These are phyloP conservation scores for Drosophila tripunctata DNA, from an alignment of 2,888 invertebrate genomes.

Conservation along the genomic window DNA sequence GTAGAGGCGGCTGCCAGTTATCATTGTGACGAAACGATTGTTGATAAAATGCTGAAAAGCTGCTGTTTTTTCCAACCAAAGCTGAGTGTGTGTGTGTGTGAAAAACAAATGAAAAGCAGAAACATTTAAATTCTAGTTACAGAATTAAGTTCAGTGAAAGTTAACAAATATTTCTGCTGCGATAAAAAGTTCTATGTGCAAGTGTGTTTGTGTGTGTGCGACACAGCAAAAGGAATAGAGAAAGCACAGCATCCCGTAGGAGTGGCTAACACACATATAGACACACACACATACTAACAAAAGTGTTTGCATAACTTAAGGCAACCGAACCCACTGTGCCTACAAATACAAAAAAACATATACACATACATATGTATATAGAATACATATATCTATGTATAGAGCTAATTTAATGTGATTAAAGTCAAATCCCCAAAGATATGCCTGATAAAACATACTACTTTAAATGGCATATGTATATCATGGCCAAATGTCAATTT, in stretches of 20 bases:
- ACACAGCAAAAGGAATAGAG: slow-evolving; percentile 68
- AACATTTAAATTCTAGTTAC: too few species aligned
- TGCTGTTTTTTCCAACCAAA: slow-evolving; percentile 35
- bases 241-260: slow-evolving; percentile 74
- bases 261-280: slow-evolving; percentile 67
- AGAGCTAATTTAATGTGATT: slow-evolving; percentile 50
- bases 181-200: slow-evolving; percentile 45
- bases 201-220: slow-evolving; percentile 30
- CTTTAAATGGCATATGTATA: not conserved
- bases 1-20: slow-evolving; percentile 33
- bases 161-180: slow-evolving; percentile 17
- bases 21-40: slow-evolving; percentile 23
- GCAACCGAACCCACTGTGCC: slow-evolving; percentile 27
- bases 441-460: slow-evolving; percentile 3
- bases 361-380: slow-evolving; percentile 1
- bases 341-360: slow-evolving; percentile 11
- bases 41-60: slow-evolving; percentile 38
- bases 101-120: slow-evolving; percentile 17
- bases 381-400: not conserved
- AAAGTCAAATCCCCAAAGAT: slow-evolving; percentile 31
- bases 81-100: slow-evolving; percentile 26
- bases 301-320: slow-evolving; percentile 75
- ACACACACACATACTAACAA: slow-evolving; percentile 22
- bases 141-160: slow-evolving; percentile 34
- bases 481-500: not conserved